Conservation (phyloP, 2,113 vertebrate genomes). For the Orthonyx spaldingii region DNA sequence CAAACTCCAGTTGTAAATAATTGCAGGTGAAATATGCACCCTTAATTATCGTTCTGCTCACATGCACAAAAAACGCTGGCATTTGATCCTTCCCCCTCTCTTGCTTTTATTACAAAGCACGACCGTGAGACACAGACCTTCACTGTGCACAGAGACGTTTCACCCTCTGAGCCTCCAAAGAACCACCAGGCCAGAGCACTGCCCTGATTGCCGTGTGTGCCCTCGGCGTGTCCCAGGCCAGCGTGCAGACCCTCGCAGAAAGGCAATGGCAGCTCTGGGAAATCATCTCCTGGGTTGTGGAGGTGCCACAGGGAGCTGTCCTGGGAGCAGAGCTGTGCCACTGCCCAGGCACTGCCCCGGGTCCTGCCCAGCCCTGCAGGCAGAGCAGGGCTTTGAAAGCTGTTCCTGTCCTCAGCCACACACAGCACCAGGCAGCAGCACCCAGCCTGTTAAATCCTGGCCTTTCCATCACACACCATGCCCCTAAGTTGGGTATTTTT, state of each 20-base stretch:
- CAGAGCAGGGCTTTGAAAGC: not conserved
- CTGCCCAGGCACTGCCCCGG: not conserved
- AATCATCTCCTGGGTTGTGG: not conserved
- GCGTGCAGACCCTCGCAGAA: not conserved
- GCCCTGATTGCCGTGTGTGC: constrained; percentile 6
- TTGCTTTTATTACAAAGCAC: not conserved
- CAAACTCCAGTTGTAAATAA: not conserved
- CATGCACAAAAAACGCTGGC: not conserved
- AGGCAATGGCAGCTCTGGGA: constrained; percentile 6
- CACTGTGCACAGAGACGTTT: not conserved
- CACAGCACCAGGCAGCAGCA: not conserved
- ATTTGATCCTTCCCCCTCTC: constrained; percentile 9
- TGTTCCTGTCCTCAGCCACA: not conserved
- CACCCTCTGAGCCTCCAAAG: constrained; percentile 28
- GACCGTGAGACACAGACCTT: not conserved
- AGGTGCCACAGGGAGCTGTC: not conserved
- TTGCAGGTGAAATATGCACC: constrained; percentile 21
- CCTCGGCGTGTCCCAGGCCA: not conserved
- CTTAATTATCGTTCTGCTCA: constrained; percentile 10
- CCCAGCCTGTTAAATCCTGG: not conserved
- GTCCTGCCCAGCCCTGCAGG: no score
- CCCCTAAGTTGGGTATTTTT: fast-evolving
- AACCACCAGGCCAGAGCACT: constrained; percentile 18
- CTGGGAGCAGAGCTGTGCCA: not conserved
- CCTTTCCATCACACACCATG: not conserved